Conservation (phyloP, 2,113 vertebrate species). For the Fulmarus glacialis region DNA sequence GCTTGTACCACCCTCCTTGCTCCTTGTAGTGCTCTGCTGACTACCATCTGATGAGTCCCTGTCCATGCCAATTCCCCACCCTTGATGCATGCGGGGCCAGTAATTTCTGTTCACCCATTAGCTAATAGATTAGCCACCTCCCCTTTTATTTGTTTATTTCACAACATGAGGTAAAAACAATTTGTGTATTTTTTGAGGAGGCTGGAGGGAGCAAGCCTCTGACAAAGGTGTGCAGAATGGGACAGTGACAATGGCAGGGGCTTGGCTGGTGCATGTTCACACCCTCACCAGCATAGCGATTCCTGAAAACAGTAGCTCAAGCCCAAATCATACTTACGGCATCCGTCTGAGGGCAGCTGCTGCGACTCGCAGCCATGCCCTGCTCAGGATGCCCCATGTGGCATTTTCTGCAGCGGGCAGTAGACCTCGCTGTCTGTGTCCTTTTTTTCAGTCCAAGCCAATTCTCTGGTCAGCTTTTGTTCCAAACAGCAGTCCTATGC, state of each 20-base stretch:
- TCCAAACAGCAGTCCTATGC: neutral
- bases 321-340: neutral
- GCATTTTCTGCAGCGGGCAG: neutral
- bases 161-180: neutral
- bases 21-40: neutral
- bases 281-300: too few species aligned
- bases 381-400: neutral
- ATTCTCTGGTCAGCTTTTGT: neutral
- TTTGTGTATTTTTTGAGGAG: neutral
- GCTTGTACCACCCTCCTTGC: neutral
- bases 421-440: fast-evolving
- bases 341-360: neutral
- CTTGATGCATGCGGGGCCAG: neutral
- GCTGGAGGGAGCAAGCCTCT: neutral
- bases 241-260: neutral
- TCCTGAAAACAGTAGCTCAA: neutral
- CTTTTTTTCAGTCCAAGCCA: neutral
- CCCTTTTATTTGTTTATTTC: neutral
- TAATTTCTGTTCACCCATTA: neutral
- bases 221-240: neutral
- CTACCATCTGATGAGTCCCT: neutral
- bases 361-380: neutral
- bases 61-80: neutral
- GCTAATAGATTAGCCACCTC: neutral
- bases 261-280: neutral